A percentile compares a stretch with the other conserved stretches of the same genome.
Conservation (phyloP, 2,797 vertebrate species). For the Poeciliopsis infans region DNA sequence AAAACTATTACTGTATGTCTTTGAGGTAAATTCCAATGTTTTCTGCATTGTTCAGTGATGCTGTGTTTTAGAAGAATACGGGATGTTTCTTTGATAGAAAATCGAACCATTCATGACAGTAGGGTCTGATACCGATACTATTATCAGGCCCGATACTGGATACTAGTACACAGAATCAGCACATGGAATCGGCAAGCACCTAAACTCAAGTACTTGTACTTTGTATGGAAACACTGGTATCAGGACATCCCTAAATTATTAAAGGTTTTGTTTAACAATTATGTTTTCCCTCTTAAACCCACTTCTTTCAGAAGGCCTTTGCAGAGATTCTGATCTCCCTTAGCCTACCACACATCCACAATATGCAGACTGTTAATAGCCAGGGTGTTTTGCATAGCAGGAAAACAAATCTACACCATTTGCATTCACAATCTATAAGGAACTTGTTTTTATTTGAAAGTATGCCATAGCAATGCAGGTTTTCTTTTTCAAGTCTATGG, state of each 20-base stretch:
- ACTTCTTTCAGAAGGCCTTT: slow-evolving; percentile 58
- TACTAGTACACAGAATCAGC: no score
- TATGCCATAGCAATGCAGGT: slow-evolving; percentile 2
- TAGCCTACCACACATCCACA: slow-evolving; percentile 23
- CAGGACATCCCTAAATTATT: slow-evolving; percentile 24
- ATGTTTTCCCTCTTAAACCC: slow-evolving; percentile 51
- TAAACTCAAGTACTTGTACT: no score
- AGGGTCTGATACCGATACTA: no score
- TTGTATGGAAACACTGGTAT: no score
- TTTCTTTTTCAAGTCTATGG: background rate
- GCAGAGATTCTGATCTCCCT: slow-evolving; percentile 45
- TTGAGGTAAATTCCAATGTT: slow-evolving; percentile 14
- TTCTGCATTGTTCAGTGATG: background rate
- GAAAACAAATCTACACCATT: slow-evolving; percentile 53
- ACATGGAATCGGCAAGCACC: no score
- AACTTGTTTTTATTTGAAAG: slow-evolving; percentile 28
- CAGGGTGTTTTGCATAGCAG: slow-evolving; percentile 53
- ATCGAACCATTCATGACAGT: slow-evolving; percentile 26
- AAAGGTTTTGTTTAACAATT: slow-evolving; percentile 61
- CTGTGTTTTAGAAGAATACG: slow-evolving; percentile 12
- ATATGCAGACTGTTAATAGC: slow-evolving; percentile 21
- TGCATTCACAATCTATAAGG: slow-evolving; percentile 51
- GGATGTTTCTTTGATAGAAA: slow-evolving; percentile 13
- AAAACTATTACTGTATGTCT: background rate
- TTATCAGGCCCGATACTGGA: no score